Conservation (phyloP, 1,140 invertebrate species). For the Drosophila pseudoananassae region DNA sequence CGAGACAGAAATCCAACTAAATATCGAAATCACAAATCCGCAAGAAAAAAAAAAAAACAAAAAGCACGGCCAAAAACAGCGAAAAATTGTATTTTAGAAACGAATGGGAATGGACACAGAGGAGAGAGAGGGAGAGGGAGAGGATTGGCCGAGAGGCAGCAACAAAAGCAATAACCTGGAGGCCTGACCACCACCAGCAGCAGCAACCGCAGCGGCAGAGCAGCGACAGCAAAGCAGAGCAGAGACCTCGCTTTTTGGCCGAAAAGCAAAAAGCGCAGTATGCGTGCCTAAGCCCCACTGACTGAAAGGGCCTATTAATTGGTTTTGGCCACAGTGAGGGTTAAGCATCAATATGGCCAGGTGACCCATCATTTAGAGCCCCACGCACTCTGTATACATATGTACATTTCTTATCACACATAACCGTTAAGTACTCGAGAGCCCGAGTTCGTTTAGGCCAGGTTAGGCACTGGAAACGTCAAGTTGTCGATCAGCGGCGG, state of each 20-base stretch:
- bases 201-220: slow-evolving; percentile 23
- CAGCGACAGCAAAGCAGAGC: slow-evolving; percentile 12
- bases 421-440: too few species aligned
- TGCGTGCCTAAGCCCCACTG: slow-evolving; percentile 35
- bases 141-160: slow-evolving; percentile 49
- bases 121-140: slow-evolving; percentile 7
- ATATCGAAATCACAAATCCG: slow-evolving; percentile 81
- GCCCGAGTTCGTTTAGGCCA: too few species aligned
- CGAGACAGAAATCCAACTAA: slow-evolving; percentile 70
- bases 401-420: too few species aligned
- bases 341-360: slow-evolving; percentile 12
- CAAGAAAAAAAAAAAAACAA: slow-evolving; percentile 48
- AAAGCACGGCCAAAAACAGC: slow-evolving; percentile 47
- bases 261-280: slow-evolving; percentile 35
- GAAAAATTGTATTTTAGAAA: slow-evolving; percentile 60
- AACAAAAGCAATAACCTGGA: slow-evolving; percentile 38
- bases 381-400: too few species aligned
- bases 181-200: slow-evolving; percentile 13
- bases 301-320: slow-evolving; percentile 17
- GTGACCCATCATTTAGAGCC: too few species aligned
- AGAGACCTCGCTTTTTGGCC: slow-evolving; percentile 25
- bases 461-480: too few species aligned
- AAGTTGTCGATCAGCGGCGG: too few species aligned
- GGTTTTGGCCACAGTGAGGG: slow-evolving; percentile 35
- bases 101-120: slow-evolving; percentile 46